Evolutionary conservation across 2,113 vertebrate species (phyloP), one percentile per base, ranked within the genome.

Genomic region (Castor canadensis): DNA sequence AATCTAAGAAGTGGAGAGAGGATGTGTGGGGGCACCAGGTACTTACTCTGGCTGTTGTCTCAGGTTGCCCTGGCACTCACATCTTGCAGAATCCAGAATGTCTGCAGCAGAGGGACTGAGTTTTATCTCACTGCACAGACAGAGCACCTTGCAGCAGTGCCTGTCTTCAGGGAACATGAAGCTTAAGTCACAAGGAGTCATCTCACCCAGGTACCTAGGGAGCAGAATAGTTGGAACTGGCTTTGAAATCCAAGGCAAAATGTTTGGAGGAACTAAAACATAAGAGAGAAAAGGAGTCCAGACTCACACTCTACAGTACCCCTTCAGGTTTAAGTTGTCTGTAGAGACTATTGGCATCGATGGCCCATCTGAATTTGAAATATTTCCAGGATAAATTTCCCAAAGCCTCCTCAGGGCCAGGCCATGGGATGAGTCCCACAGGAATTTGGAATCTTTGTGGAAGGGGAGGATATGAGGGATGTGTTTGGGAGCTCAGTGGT

Each of bases 81-180:
- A 76, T 87, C 24, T 38, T 76, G 45, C 19, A 75, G 76, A 16
- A 77, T 24, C 49, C 83, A 79, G 49, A 28, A 28, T 38, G 12
- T 52, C 32, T 79, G 20, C 60, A 52, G 26, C 20, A 69, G 52
- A 88, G 17, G 19, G 24, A 89, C 26, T 28, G 24, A 56, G 62
- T 54, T 96, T 96, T 96, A 96, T 82, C 19, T 16, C 67, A n/a
- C 12, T 72, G 58, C 19, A 58, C 56, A n/a, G n/a, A 62, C 3
- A 24, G 76, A 4, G 58, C 2, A 7, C 1, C 6, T 60, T 67
- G 47, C 6, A 52, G 30, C 24, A 82, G 54, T 15, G 15, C 30
- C 38, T 56, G 16, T 80, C 82, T 87, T 75, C 35, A 80, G 64
- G 79, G 95, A 96, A 73, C 40, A 7, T 13, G 1, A 35, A 9